A percentile compares a stretch with the other conserved stretches of the same genome.
Evolutionary conservation across 92 coral and sea anemone species (phyloP).

Genomic region (Porites lobata): DNA sequence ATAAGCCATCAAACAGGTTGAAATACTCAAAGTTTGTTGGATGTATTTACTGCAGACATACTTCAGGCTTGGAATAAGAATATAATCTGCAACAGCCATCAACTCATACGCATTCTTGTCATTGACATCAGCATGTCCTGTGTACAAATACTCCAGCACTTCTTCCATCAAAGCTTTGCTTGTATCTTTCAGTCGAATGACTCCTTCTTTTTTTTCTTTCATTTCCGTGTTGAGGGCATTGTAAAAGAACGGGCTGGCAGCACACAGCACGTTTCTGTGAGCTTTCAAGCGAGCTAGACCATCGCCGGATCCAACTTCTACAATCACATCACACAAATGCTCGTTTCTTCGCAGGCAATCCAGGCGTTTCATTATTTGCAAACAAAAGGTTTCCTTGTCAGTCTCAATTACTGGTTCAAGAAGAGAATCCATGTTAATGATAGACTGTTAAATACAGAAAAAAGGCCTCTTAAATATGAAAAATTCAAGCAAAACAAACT

Average conservation of each 20-base stretch:
- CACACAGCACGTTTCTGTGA: not conserved
- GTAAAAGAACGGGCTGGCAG: not conserved
- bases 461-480: too few species aligned
- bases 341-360: not conserved
- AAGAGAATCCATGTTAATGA: not conserved
- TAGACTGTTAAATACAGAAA: not conserved
- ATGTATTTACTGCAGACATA: not conserved
- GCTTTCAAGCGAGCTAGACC: not conserved
- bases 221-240: too few species aligned
- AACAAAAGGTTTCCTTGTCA: not conserved
- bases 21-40: not conserved
- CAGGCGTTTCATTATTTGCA: slow-evolving; percentile 1
- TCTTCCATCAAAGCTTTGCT: slow-evolving; percentile 1
- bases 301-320: not conserved
- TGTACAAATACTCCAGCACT: not conserved
- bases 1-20: not conserved
- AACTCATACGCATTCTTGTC: not conserved
- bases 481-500: too few species aligned
- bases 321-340: not conserved
- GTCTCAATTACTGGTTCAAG: not conserved
- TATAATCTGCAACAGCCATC: not conserved
- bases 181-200: not conserved
- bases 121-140: too few species aligned
- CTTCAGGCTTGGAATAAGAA: not conserved
- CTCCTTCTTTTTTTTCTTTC: slow-evolving; percentile 1